Evolutionary conservation across 2,797 vertebrate genomes (phyloP), one percentile per base, ranked within the genome.

Genomic region (Sebastiscus albofasciatus): DNA sequence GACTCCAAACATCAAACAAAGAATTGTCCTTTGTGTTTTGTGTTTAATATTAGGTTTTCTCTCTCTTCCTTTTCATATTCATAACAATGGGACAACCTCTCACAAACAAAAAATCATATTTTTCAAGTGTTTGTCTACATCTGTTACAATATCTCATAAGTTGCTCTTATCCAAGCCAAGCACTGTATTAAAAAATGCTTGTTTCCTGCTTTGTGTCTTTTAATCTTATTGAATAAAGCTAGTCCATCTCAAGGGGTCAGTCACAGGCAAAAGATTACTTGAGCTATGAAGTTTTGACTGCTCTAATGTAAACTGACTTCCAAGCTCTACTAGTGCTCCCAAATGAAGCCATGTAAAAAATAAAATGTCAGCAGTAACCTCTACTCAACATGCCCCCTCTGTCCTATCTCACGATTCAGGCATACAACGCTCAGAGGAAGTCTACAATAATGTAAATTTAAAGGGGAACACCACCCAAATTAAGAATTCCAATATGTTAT

Each of bases 1-100:
- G 60, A 71, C 39, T 55, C 54, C 64, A 2, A 59, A 55, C 24
- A 52, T 77, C 46, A 72, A 67, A 79, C 59, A 55, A 24, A 80
- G 5, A 49, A 24, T 69, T 72, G 60, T 67, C 42, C 24, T 75
- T 54, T 75, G 65, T 77, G 67, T 52, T 46, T 16, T 46, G 26
- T 3, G 6, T 82, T 81, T 75, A 67, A 67, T 64, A 69, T 67
- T 33, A 33, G 34, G 16, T 11, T 36, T n/a, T 59, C 24, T 42
- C 1, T 73, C 31, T 46, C 76, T 36, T 65, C n/a, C 29, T 69
- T 71, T 79, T 72, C 16, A 2, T 64, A 73, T 73, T 24, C 36
- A 34, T 71, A 34, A 46, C 64, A 74, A 13, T 27, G 60, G 13
- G 33, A 59, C 18, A 60, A 39, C 20, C 16, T 16, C 29, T 34